Conservation (phyloP, 2,797 vertebrate species). For the Pseudochirops corinnae region DNA sequence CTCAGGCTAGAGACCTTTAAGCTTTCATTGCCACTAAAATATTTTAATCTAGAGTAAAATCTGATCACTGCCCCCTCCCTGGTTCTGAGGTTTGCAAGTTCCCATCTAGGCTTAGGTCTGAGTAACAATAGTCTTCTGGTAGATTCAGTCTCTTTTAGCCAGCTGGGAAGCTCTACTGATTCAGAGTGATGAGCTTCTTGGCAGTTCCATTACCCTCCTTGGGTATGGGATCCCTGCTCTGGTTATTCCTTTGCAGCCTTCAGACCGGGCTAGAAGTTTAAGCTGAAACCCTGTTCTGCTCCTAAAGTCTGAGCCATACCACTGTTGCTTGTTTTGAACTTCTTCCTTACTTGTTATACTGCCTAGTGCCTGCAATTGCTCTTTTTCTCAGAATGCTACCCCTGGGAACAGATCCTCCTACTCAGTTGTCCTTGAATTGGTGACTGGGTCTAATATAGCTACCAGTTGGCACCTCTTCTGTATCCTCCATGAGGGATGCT, state of each 20-base stretch:
- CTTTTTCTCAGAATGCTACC: background rate
- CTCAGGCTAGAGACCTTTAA: background rate
- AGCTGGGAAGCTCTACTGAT: background rate
- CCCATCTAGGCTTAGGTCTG: background rate
- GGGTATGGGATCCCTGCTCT: background rate
- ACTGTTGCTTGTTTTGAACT: background rate
- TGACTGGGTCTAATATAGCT: too few species aligned
- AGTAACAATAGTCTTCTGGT: background rate
- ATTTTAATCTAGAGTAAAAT: background rate
- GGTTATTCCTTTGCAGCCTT: background rate
- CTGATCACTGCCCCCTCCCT: background rate
- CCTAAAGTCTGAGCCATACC: background rate
- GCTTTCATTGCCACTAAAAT: background rate
- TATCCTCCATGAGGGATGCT: too few species aligned
- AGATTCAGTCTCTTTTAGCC: background rate
- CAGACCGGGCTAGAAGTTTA: background rate
- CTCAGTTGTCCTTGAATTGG: background rate
- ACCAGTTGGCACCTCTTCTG: too few species aligned
- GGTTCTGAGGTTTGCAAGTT: background rate
- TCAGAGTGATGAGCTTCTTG: background rate
- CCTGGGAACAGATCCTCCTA: background rate
- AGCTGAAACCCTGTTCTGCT: background rate
- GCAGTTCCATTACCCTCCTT: background rate
- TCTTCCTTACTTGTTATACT: background rate
- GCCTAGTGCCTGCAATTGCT: background rate